Evolutionary conservation across 2,113 vertebrate genomes (phyloP).

Genomic region (Corythoichthys haematopterus): DNA sequence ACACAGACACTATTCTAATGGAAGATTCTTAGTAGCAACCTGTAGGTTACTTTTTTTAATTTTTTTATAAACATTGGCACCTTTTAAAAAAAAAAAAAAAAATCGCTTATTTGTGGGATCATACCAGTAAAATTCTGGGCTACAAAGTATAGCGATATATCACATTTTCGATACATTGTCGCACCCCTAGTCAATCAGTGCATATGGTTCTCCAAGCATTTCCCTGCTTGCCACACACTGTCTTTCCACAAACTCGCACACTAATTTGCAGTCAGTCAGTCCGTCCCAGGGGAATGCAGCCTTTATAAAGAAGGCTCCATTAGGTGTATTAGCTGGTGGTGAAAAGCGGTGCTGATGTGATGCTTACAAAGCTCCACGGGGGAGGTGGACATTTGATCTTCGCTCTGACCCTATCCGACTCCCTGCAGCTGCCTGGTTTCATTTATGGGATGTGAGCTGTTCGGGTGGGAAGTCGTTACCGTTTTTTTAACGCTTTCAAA

Average conservation of each 20-base stretch:
- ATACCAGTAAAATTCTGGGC: no score
- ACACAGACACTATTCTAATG: no score
- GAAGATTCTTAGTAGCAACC: no score
- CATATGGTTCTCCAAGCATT: slow-evolving; percentile 22
- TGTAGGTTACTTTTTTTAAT: no score
- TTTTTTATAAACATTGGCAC: no score
- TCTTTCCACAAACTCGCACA: slow-evolving; percentile 29
- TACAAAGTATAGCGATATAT: no score
- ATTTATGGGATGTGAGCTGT: slow-evolving; percentile 49
- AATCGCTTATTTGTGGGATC: no score
- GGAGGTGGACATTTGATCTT: slow-evolving; percentile 69
- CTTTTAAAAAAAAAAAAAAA: no score
- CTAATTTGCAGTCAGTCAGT: slow-evolving; percentile 6
- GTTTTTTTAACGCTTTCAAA: slow-evolving; percentile 14
- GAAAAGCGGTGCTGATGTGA: slow-evolving; percentile 68
- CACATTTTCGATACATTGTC: no score
- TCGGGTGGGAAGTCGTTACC: slow-evolving; percentile 25
- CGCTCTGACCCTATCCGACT: slow-evolving; percentile 60
- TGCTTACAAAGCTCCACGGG: slow-evolving; percentile 65
- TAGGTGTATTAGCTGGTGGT: slow-evolving; percentile 67
- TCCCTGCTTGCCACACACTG: slow-evolving; percentile 8
- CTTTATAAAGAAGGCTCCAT: slow-evolving; percentile 58
- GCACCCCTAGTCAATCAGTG: no score
- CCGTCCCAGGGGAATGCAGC: slow-evolving; percentile 40
- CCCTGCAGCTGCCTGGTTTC: slow-evolving; percentile 52